These are phyloP conservation scores for Crocallis elinguaria DNA, from an alignment of 2,888 invertebrate genomes.

Conservation along the genomic window DNA sequence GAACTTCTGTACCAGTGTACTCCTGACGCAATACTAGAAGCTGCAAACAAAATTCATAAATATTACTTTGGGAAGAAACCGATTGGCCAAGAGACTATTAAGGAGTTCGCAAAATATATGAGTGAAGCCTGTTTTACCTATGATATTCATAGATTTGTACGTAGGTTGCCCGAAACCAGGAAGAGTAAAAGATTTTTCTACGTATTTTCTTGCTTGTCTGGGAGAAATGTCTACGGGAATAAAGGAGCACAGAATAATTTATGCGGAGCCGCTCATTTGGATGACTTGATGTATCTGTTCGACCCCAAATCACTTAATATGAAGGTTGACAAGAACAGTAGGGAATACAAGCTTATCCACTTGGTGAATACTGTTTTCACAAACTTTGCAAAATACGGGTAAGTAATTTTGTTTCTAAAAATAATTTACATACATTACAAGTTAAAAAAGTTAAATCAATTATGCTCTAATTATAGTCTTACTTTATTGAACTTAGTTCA, in stretches of 20 bases:
- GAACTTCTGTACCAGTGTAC: slow-evolving; percentile 39
- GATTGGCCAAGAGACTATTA: slow-evolving; percentile 36
- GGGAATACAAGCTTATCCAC: slow-evolving; percentile 53
- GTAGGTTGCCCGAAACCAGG: slow-evolving; percentile 29
- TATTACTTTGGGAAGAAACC: slow-evolving; percentile 43
- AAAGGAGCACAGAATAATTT: slow-evolving; percentile 43
- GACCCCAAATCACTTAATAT: slow-evolving; percentile 40
- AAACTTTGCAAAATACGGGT: slow-evolving; percentile 69
- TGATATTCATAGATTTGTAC: slow-evolving; percentile 42
- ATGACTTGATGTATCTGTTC: slow-evolving; percentile 54
- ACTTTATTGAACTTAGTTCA: no score
- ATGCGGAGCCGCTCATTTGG: slow-evolving; percentile 51
- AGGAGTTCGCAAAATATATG: slow-evolving; percentile 38
- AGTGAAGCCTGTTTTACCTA: slow-evolving; percentile 39
- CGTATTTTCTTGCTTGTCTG: slow-evolving; percentile 48
- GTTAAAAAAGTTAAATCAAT: no score
- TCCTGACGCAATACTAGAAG: slow-evolving; percentile 36
- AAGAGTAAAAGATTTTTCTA: slow-evolving; percentile 46
- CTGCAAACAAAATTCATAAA: slow-evolving; percentile 39
- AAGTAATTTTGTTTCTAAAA: no score
- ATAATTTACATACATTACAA: no score
- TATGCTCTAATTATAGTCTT: no score
- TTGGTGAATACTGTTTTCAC: slow-evolving; percentile 50
- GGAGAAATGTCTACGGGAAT: slow-evolving; percentile 48
- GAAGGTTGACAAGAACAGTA: slow-evolving; percentile 43